Percentiles rank a stretch among this genome's conserved stretches.
Evolutionary conservation across 2,113 vertebrate species (phyloP).

Genomic region (Diglossa brunneiventris): DNA sequence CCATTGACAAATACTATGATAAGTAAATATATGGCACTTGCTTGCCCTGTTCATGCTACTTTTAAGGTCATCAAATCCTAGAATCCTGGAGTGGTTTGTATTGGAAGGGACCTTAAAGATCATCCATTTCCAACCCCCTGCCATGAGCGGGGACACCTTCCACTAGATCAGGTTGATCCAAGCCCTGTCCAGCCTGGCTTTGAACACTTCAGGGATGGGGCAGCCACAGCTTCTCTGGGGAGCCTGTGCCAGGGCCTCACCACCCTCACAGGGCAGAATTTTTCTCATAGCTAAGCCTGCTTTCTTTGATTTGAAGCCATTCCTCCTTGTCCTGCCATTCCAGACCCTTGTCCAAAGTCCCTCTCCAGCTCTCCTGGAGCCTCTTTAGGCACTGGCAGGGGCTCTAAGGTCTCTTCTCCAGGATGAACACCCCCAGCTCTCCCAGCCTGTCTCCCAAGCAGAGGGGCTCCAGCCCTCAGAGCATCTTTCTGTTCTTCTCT

Average conservation of each 20-base stretch:
- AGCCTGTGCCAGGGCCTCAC: background rate
- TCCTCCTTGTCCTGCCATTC: background rate
- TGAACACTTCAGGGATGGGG: background rate
- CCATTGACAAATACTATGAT: background rate
- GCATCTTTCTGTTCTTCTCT: background rate
- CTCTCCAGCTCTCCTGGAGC: background rate
- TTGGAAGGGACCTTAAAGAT: background rate
- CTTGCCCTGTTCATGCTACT: background rate
- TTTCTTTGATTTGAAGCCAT: background rate
- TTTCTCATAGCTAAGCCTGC: background rate
- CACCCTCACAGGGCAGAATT: background rate
- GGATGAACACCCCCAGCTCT: background rate
- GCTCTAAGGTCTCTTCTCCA: background rate
- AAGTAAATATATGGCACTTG: background rate
- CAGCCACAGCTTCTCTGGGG: background rate
- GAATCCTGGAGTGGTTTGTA: background rate
- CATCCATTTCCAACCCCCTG: background rate
- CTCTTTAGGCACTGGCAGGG: fast-evolving
- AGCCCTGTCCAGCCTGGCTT: fast-evolving
- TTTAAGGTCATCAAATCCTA: background rate
- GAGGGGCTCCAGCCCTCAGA: background rate
- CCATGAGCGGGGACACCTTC: background rate
- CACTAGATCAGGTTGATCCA: background rate
- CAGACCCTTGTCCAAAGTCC: no score
- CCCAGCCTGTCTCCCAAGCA: background rate